A percentile compares a stretch with the other conserved stretches of the same genome.
phyloP scores from a whole-genome alignment of 2,888 invertebrate genomes.

The Noctuana brunneofusca region DNA sequence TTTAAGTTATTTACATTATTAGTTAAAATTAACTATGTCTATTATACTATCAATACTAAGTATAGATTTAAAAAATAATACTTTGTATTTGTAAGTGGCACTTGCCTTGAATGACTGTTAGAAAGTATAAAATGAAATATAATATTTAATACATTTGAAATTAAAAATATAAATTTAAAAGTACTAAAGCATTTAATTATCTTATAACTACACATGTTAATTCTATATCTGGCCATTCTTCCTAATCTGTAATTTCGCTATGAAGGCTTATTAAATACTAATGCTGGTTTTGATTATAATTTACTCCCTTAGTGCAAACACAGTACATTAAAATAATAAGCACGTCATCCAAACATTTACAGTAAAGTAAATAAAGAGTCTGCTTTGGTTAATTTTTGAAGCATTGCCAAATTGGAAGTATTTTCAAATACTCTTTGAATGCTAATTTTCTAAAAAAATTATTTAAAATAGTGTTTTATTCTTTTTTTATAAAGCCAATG shows the following conservation, averaged over 20 bases:
- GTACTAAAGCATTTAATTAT: conserved; percentile 2
- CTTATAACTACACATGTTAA: not conserved
- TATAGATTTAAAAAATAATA: conserved; percentile 25
- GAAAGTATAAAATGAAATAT: conserved; percentile 5
- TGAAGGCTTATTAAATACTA: not conserved
- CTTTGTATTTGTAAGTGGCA: conserved; percentile 29
- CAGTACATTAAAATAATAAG: not conserved
- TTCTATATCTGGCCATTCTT: not conserved
- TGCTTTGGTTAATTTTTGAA: conserved; percentile 33
- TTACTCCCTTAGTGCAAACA: not conserved
- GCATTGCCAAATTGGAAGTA: conserved; percentile 74
- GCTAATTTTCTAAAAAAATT: conserved; percentile 43
- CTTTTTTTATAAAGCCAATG: conserved; percentile 3
- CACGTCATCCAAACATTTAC: conserved; percentile 37
- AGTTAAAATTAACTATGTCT: conserved; percentile 9
- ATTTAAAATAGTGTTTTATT: not conserved
- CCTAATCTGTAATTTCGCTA: not conserved
- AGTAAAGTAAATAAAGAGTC: conserved; percentile 39
- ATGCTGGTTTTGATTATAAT: not conserved
- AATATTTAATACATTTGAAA: conserved; percentile 17
- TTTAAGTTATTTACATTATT: conserved; percentile 27
- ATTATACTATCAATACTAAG: conserved; percentile 1
- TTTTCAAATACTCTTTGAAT: conserved; percentile 75
- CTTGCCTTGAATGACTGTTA: conserved; percentile 30
- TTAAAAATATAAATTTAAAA: conserved; percentile 15